These are phyloP conservation scores for Monopis laevigella DNA, from an alignment of 2,888 invertebrate genomes.

Conservation along the genomic window DNA sequence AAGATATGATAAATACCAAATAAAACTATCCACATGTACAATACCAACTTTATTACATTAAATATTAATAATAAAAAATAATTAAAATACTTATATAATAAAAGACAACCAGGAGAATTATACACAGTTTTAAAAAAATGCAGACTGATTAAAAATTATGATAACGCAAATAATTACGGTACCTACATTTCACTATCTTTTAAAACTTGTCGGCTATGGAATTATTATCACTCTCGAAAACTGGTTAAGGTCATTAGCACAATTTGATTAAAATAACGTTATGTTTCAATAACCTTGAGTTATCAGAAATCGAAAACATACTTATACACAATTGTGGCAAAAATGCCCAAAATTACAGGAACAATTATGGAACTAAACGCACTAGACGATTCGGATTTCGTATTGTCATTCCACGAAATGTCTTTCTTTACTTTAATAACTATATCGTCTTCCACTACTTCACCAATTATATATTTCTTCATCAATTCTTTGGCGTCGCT, in stretches of 20 bases:
- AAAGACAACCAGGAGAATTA: too few species aligned
- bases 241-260: not conserved
- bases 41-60: too few species aligned
- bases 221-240: not conserved
- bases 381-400: slow-evolving; percentile 15
- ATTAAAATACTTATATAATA: too few species aligned
- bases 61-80: too few species aligned
- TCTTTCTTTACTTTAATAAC: slow-evolving; percentile 33
- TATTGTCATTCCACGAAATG: slow-evolving; percentile 27
- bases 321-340: slow-evolving; percentile 71
- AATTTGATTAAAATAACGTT: not conserved
- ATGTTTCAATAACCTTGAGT: not conserved
- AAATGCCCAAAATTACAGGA: slow-evolving; percentile 69
- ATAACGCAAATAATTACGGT: too few species aligned
- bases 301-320: slow-evolving; percentile 52
- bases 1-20: too few species aligned
- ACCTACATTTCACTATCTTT: too few species aligned
- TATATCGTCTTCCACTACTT: slow-evolving; percentile 73
- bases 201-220: too few species aligned
- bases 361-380: slow-evolving; percentile 68
- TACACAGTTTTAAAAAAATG: too few species aligned
- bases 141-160: too few species aligned
- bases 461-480: slow-evolving; percentile 87
- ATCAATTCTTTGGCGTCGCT: slow-evolving; percentile 94
- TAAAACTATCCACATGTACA: too few species aligned